Evolutionary conservation across 2,888 invertebrate species (phyloP).

Genomic region (Nomada hirtipes): DNA sequence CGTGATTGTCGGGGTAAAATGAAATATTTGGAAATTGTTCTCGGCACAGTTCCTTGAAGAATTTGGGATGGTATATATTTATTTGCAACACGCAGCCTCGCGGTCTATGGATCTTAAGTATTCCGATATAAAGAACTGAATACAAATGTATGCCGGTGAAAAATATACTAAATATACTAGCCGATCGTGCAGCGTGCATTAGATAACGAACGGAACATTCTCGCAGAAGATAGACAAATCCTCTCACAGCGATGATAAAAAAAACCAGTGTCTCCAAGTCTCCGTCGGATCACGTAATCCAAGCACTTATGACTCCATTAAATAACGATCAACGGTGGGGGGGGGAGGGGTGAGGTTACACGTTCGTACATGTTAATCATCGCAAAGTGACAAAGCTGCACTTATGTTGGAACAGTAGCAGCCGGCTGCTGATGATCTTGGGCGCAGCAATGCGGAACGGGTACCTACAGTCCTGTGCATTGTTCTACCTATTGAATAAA

Average conservation of each 20-base stretch:
- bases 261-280: slow-evolving; percentile 27
- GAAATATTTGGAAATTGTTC: too few relatives aligned
- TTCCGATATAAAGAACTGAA: too few relatives aligned
- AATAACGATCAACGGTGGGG: neutral
- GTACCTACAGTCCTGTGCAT: slow-evolving; percentile 80
- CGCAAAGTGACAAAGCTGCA: slow-evolving; percentile 54
- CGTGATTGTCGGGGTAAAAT: too few relatives aligned
- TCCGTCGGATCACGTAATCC: slow-evolving; percentile 38
- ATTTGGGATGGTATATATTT: too few relatives aligned
- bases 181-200: too few relatives aligned
- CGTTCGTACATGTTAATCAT: slow-evolving; percentile 36
- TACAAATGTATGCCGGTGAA: too few relatives aligned
- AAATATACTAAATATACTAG: too few relatives aligned
- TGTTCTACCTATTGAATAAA: slow-evolving; percentile 81
- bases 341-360: neutral
- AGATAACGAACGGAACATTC: neutral
- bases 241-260: too few relatives aligned
- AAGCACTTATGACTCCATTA: slow-evolving; percentile 33
- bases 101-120: too few relatives aligned
- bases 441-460: slow-evolving; percentile 80
- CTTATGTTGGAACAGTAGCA: slow-evolving; percentile 63
- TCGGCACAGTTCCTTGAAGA: too few relatives aligned
- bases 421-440: slow-evolving; percentile 76
- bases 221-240: neutral
- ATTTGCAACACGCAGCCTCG: too few relatives aligned